Conservation (phyloP, 92 coral and sea anemone genomes). For the Umimayanthus kanabou region DNA sequence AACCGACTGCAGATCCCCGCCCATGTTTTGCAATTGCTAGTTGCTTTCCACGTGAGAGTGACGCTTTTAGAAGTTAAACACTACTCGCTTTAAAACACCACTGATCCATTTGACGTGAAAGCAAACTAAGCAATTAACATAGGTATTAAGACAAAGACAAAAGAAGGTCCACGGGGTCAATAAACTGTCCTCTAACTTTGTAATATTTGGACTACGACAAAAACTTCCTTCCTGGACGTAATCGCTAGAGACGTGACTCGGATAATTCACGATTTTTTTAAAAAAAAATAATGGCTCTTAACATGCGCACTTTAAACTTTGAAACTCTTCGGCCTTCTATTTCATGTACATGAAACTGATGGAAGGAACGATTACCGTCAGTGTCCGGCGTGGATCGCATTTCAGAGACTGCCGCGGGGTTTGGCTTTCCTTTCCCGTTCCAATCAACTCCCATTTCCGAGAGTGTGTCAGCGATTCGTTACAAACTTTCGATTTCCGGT, state of each 20-base stretch:
- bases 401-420: conserved; percentile 30
- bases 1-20: conserved; percentile 12
- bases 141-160: conserved; percentile 53
- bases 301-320: neutral
- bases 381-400: conserved; percentile 11
- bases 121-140: conserved; percentile 52
- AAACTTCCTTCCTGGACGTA: conserved; percentile 16
- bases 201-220: conserved; percentile 19
- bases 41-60: conserved; percentile 12
- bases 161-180: conserved; percentile 60
- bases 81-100: neutral
- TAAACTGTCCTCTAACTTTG: conserved; percentile 25
- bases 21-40: conserved; percentile 29
- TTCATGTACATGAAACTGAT: neutral
- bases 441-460: conserved; percentile 23
- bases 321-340: neutral
- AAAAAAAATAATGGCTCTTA: neutral
- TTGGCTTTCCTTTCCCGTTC: conserved; percentile 8
- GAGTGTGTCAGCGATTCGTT: conserved; percentile 32
- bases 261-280: neutral
- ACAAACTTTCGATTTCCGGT: conserved; percentile 40
- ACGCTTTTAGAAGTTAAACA: neutral
- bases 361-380: neutral
- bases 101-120: conserved; percentile 23
- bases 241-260: neutral